Base-by-base conservation (phyloP, 2,797 vertebrate genomes). In the Peromyscus attwateri region DNA sequence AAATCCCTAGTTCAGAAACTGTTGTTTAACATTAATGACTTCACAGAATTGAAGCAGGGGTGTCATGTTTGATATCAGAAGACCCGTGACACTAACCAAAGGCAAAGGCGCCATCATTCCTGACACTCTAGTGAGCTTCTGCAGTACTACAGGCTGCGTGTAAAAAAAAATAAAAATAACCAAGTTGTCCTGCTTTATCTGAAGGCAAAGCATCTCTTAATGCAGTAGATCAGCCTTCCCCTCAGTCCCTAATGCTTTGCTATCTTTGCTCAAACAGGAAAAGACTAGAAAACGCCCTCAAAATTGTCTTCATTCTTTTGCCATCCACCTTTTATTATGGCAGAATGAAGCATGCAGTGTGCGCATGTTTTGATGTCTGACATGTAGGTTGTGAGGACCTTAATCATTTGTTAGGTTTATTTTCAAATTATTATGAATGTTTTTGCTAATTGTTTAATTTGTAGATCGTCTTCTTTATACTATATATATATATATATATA, bases 11-110 rank as follows among this genome's bases (percentile, higher is more conserved):
- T 73, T 89, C 94, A 76, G 92, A 87, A 97, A 87, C 89, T 84
- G 89, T 77, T 95, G 77, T 96, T 96, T 95, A 92, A 95, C 88
- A 77, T 93, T 82, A 95, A 94, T 94, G 91, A 96, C 83, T 92
- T 97, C 70, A 73, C 37, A 82, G 90, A 97, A 91, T 82, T 89
- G 83, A 3, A 79, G 66, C 82, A 83, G 80, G 89, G 23, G 27
- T 85, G 43, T 71, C 83, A 16, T 93, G 71, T 95, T 95, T 95
- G 68, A 93, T 92, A 95, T 89, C 81, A 91, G 80, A 81, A 94
- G 84, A 49, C 34, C n/a, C 64, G 0, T 95, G 68, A 85, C 92
- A n/a, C 90, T 97, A 60, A 93, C 89, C 75, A 92, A 89, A 46
- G 12, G 71, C 12, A 64, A 43, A 82, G 92, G 17, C 6, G 73